phyloP scores from a whole-genome alignment of 1,140 invertebrate genomes.

The Drosophila grimshawi region DNA sequence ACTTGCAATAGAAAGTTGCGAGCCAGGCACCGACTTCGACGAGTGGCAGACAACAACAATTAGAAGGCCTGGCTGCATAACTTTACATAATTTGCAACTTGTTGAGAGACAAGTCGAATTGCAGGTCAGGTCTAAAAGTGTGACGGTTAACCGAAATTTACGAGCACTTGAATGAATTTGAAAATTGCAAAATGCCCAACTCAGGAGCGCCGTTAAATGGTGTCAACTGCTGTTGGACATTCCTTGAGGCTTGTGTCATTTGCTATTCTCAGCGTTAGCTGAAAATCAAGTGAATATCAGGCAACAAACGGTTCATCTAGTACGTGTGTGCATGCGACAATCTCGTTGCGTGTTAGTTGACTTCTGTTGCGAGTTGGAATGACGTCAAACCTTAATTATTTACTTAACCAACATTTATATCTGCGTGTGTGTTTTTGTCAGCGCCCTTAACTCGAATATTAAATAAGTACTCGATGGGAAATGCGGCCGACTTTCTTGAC shows the following conservation, averaged over 20 bases:
- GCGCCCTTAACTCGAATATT: slow-evolving; percentile 10
- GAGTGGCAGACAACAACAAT: slow-evolving; percentile 54
- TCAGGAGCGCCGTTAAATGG: slow-evolving; percentile 5
- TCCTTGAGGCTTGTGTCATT: slow-evolving; percentile 8
- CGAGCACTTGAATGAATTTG: slow-evolving; percentile 52
- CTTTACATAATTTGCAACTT: slow-evolving; percentile 64
- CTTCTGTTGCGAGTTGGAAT: slow-evolving; percentile 28
- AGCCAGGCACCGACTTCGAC: slow-evolving; percentile 8
- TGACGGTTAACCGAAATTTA: slow-evolving; percentile 35
- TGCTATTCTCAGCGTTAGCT: slow-evolving; percentile 18
- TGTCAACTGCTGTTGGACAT: slow-evolving; percentile 2
- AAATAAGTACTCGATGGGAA: slow-evolving; percentile 2
- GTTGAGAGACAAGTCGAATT: slow-evolving; percentile 50
- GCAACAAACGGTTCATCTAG: background rate
- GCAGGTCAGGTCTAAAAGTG: slow-evolving; percentile 7
- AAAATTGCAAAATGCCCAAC: slow-evolving; percentile 48
- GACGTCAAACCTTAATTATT: slow-evolving; percentile 71
- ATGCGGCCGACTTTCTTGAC: background rate
- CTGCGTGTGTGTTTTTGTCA: background rate
- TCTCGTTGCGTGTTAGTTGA: slow-evolving; percentile 28
- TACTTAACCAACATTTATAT: slow-evolving; percentile 24
- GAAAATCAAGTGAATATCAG: slow-evolving; percentile 4
- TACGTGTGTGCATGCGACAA: background rate
- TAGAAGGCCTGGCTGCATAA: slow-evolving; percentile 44
- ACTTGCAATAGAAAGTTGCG: slow-evolving; percentile 45